Evolutionary conservation across 2,113 vertebrate species (phyloP).

Genomic region (Pygoscelis adeliae): DNA sequence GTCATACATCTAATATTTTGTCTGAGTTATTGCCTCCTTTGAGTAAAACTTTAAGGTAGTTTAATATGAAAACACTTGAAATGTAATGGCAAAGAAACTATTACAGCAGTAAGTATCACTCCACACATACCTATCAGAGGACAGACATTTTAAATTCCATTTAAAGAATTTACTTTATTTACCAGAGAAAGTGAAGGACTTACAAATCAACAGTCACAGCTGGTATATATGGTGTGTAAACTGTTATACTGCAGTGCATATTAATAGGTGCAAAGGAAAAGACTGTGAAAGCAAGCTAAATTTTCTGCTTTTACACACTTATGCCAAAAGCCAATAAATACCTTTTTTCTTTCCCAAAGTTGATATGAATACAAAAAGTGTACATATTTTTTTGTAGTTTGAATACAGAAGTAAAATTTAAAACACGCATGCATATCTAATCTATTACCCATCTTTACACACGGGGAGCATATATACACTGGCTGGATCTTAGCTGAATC

Average conservation of each 20-base stretch:
- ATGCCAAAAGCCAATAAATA: not conserved
- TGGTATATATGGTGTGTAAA: not conserved
- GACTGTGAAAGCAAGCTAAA: not conserved
- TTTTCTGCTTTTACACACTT: not conserved
- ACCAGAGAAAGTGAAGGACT: not conserved
- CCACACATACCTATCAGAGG: not conserved
- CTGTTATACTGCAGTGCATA: not conserved
- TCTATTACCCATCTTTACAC: not conserved
- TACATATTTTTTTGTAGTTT: not conserved
- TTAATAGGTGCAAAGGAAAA: not conserved
- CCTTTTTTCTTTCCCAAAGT: fast-evolving
- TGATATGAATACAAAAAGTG: not conserved
- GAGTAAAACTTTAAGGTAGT: not conserved
- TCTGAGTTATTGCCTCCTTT: not conserved
- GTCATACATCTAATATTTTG: not conserved
- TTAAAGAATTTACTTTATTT: not conserved
- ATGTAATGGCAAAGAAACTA: not conserved
- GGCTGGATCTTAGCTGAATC: not conserved
- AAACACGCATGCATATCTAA: not conserved
- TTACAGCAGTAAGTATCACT: not conserved
- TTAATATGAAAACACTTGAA: not conserved
- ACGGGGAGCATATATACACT: not conserved
- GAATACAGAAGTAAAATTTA: not conserved
- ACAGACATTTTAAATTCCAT: not conserved
- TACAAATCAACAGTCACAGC: not conserved